phyloP scores from a whole-genome alignment of 2,888 invertebrate species.

The Drosophila sordidula region DNA sequence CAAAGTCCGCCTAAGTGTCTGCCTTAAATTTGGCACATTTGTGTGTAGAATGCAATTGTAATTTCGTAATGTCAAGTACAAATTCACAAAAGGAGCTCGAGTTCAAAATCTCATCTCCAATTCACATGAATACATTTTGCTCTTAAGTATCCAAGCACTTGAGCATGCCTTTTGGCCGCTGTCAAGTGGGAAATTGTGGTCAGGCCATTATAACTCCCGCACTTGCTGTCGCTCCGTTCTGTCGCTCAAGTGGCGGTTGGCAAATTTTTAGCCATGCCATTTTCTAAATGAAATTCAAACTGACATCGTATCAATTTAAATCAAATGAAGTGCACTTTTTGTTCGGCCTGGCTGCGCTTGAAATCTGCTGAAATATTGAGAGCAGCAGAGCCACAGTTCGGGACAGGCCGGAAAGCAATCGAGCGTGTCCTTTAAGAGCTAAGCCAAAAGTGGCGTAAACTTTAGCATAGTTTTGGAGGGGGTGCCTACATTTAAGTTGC shows the following conservation, averaged over 20 bases:
- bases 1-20: constrained; percentile 37
- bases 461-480: constrained; percentile 68
- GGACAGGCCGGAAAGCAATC: constrained; percentile 62
- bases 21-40: constrained; percentile 32
- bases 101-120: constrained; percentile 52
- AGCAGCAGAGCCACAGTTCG: constrained; percentile 27
- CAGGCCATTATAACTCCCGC: constrained; percentile 74
- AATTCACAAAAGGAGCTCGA: constrained; percentile 13
- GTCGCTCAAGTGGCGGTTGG: constrained; percentile 52
- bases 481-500: constrained; percentile 16
- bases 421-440: constrained; percentile 68
- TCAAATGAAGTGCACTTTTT: constrained; percentile 79
- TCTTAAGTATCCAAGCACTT: constrained; percentile 70
- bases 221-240: constrained; percentile 3
- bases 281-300: constrained; percentile 75
- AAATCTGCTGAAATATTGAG: constrained; percentile 55
- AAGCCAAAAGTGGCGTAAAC: constrained; percentile 53
- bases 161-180: constrained; percentile 77
- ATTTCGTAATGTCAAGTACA: constrained; percentile 60
- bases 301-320: constrained; percentile 79
- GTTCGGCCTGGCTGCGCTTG: constrained; percentile 45
- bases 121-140: constrained; percentile 74
- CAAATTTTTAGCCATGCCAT: constrained; percentile 57
- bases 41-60: constrained; percentile 48
- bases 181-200: constrained; percentile 78